Conservation (phyloP, 2,888 invertebrate genomes). For the Catocala fraxini region DNA sequence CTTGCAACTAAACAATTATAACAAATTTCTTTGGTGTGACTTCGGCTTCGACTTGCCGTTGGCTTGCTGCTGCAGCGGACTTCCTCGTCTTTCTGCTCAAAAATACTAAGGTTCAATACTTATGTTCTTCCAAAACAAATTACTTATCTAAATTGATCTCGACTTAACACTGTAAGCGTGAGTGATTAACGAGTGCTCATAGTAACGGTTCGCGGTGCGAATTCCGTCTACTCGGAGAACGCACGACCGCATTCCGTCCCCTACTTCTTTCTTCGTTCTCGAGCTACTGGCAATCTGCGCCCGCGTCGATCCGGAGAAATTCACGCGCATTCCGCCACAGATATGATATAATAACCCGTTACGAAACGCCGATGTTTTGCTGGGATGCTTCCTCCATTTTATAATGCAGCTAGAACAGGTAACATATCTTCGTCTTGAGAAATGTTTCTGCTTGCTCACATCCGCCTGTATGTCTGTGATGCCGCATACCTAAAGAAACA, state of each 20-base stretch:
- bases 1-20: too few species aligned
- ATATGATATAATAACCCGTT: constrained; percentile 62
- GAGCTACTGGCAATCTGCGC: constrained; percentile 48
- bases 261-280: constrained; percentile 61
- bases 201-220: constrained; percentile 46
- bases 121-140: constrained; percentile 15
- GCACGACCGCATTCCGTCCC: constrained; percentile 65
- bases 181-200: constrained; percentile 50
- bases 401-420: background rate
- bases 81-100: too few species aligned
- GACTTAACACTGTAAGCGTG: constrained; percentile 29
- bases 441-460: background rate
- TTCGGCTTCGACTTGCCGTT: too few species aligned
- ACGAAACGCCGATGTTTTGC: constrained; percentile 50
- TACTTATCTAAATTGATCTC: constrained; percentile 30
- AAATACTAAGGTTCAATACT: background rate
- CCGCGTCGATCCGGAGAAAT: constrained; percentile 57
- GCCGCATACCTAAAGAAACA: background rate
- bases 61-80: too few species aligned
- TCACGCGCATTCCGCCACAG: constrained; percentile 65
- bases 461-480: too few species aligned
- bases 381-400: constrained; percentile 31
- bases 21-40: too few species aligned
- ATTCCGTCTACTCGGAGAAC: constrained; percentile 53
- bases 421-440: background rate